Base-by-base conservation (phyloP, 1,140 invertebrate genomes). In the Brachionus manjavacas region DNA sequence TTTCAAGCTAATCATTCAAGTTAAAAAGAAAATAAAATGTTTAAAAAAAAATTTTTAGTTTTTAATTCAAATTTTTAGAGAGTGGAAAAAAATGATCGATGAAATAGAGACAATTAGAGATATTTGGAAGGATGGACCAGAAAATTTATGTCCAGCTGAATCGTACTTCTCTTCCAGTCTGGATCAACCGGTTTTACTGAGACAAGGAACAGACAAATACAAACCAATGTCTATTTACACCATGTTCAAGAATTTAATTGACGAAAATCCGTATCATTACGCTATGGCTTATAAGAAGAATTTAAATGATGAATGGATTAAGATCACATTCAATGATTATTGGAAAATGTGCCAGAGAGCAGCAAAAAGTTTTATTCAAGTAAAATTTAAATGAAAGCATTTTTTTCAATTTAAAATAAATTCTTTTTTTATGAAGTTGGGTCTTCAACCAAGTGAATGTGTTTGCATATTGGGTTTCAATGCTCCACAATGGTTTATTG, bases 391-490 rank as follows among this genome's bases (percentile, higher is more conserved):
- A 2, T 31, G n/a, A n/a, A n/a, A n/a, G n/a, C n/a, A n/a, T 31
- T 31, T 31, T 31, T 31, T 31, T 1, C 0, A 43, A 43, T 43
- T 20, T 74, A 12, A 28, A 46, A 12, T 43, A 9, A 2, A 43
- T 74, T 46, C 39, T n/a, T 66, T 66, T n/a, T n/a, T 20, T 20
- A 25, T 25, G 14, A 35, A 84, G 52, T 20, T 84, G 6, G 76
- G 49, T 23, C 74, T 68, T 55, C 12, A 66, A 16, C 12, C 64
- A 12, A 76, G 52, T 68, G 92, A 95, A 88, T 93, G 93, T 11
- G 95, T 97, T 31, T 93, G 94, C 85, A 95, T 97, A 86, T 87
- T 97, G 55, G 95, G 95, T 64, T 96, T 96, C 88, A 97, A 97
- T 88, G 93, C 93, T 55, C 94, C 94, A 52, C 93, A 96, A 90